Conservation (phyloP, 2,888 invertebrate species). For the Caprella mutica region DNA sequence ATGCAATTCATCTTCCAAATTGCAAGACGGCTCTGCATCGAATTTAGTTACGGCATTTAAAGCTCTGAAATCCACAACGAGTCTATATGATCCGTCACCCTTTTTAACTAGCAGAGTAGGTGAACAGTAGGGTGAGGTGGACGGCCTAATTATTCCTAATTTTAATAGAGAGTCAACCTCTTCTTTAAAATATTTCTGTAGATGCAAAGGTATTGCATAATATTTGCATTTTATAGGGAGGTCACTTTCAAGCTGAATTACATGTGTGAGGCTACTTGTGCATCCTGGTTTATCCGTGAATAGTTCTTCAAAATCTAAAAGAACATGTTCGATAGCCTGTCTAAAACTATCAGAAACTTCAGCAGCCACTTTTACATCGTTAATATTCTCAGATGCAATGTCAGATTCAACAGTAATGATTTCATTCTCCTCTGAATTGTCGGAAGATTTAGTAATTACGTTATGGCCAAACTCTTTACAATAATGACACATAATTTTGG, state of each 20-base stretch:
- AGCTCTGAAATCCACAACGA: conserved; percentile 3
- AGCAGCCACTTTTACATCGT: too few relatives aligned
- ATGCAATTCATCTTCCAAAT: conserved; percentile 3
- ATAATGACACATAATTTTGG: too few relatives aligned
- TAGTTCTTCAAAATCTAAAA: neutral
- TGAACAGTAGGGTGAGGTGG: conserved; percentile 3
- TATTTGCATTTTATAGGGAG: neutral
- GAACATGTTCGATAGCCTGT: neutral
- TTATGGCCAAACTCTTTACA: too few relatives aligned
- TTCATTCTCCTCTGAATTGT: neutral
- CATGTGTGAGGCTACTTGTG: neutral
- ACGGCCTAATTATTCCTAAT: neutral
- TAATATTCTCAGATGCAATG: too few relatives aligned
- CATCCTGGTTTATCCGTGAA: conserved; percentile 4
- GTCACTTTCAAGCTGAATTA: neutral
- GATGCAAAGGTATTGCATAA: conserved; percentile 3
- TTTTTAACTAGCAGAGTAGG: neutral
- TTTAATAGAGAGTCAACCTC: neutral
- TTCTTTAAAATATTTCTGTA: neutral
- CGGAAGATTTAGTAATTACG: neutral
- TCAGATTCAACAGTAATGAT: too few relatives aligned
- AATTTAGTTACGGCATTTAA: conserved; percentile 5
- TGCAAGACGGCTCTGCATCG: conserved; percentile 10
- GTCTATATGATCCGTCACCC: neutral
- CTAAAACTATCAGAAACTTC: too few relatives aligned